These are phyloP conservation scores for Drosophila eugracilis DNA, from an alignment of 1,140 invertebrate genomes.

Conservation along the genomic window DNA sequence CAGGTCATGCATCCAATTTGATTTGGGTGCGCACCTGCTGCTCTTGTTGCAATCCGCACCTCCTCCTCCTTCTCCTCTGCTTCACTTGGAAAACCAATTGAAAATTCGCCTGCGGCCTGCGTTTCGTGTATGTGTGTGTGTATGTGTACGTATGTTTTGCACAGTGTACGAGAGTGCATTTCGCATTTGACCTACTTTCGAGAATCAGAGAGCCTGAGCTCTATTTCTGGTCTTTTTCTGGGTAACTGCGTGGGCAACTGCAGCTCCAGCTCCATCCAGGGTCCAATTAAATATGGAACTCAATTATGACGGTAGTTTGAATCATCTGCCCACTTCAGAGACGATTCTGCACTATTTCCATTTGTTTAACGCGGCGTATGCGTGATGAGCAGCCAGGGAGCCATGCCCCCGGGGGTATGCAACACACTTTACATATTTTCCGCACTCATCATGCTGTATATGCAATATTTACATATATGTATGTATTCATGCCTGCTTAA, in stretches of 20 bases:
- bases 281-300: constrained; percentile 64
- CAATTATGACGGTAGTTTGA: constrained; percentile 49
- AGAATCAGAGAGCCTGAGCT: constrained; percentile 31
- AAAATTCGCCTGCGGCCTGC: constrained; percentile 66
- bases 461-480: background rate
- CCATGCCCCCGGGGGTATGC: constrained; percentile 56
- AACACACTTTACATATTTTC: constrained; percentile 15
- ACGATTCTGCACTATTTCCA: constrained; percentile 3
- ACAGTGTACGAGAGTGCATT: constrained; percentile 59
- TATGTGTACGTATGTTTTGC: constrained; percentile 6
- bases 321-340: background rate
- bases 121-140: constrained; percentile 2
- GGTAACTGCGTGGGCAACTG: constrained; percentile 39
- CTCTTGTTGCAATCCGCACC: constrained; percentile 38
- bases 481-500: constrained; percentile 26
- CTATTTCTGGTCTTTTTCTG: constrained; percentile 25
- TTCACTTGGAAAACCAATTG: constrained; percentile 68
- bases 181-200: constrained; percentile 73
- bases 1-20: constrained; percentile 53
- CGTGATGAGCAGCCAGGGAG: constrained; percentile 35
- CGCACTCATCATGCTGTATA: background rate
- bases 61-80: too few species aligned
- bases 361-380: constrained; percentile 48
- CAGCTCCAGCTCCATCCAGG: constrained; percentile 4
- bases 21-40: constrained; percentile 72